A percentile compares a stretch with the other conserved stretches of the same genome.
Conservation (phyloP, 2,797 vertebrate genomes). For the Delichon dasypus region DNA sequence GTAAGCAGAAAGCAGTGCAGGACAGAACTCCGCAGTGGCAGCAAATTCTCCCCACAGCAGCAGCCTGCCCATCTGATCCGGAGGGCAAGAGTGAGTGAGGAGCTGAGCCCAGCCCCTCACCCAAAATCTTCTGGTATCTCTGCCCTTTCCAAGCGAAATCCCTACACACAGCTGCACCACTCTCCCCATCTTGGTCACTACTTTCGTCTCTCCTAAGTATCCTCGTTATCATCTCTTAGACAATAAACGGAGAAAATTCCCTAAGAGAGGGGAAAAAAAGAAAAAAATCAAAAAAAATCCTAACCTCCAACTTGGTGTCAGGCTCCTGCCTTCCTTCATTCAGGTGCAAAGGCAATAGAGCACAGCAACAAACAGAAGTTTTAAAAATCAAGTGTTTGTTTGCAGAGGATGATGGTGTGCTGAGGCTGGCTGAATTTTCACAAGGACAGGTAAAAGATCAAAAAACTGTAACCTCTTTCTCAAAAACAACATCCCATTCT, state of each 20-base stretch:
- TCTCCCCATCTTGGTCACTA: background rate
- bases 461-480: background rate
- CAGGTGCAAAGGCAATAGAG: background rate
- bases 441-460: background rate
- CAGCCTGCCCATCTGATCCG: background rate
- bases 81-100: rapidly evolving
- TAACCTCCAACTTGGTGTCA: background rate
- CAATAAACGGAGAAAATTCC: background rate
- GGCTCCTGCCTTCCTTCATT: background rate
- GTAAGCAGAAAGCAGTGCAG: background rate
- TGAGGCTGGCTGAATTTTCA: background rate
- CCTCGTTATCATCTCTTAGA: background rate
- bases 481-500: background rate
- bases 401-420: background rate
- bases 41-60: background rate
- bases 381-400: constrained; percentile 33
- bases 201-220: background rate
- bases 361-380: background rate
- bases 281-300: no score
- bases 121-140: background rate
- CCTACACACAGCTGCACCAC: background rate
- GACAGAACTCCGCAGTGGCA: rapidly evolving
- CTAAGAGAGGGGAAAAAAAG: background rate
- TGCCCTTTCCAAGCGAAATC: background rate
- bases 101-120: background rate